Evolutionary conservation across 64 coral and sea anemone genomes (phyloP).

Genomic region (Porites australiensis): DNA sequence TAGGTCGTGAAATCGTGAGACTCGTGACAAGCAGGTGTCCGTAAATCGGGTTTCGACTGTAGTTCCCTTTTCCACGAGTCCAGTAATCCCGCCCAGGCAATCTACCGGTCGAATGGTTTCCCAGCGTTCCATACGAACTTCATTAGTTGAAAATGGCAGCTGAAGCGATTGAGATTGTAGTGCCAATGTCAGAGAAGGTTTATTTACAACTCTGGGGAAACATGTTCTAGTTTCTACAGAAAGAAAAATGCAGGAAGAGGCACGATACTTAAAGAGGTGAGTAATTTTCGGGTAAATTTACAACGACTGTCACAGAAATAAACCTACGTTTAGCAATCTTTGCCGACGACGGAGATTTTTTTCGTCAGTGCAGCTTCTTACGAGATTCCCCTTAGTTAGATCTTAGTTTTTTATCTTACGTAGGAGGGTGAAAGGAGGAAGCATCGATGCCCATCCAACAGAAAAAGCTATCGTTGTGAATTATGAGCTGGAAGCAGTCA

Average conservation of each 20-base stretch:
- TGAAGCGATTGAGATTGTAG: neutral
- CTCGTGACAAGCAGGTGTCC: neutral
- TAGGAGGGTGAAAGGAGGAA: slow-evolving; percentile 94
- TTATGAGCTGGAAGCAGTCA: slow-evolving; percentile 99
- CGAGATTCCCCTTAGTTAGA: neutral
- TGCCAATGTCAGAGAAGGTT: neutral
- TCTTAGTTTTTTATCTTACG: neutral
- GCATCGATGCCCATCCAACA: slow-evolving; percentile 97
- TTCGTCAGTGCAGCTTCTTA: neutral
- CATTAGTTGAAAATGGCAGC: slow-evolving; percentile 27
- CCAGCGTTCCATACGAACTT: neutral
- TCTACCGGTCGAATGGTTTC: neutral
- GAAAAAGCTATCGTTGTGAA: slow-evolving; percentile 99
- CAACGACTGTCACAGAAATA: neutral
- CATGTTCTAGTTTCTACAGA: neutral
- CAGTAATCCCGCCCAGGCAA: neutral
- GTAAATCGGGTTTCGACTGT: too few relatives aligned
- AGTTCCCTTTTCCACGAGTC: neutral
- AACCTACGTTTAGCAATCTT: neutral
- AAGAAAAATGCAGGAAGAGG: slow-evolving; percentile 33
- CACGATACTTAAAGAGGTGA: slow-evolving; percentile 27
- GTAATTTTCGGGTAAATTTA: neutral
- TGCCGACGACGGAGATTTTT: neutral
- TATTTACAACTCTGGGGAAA: neutral
- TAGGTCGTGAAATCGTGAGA: too few relatives aligned